Evolutionary conservation across 2,113 vertebrate species (phyloP).

Genomic region (Hepsetus odoe): DNA sequence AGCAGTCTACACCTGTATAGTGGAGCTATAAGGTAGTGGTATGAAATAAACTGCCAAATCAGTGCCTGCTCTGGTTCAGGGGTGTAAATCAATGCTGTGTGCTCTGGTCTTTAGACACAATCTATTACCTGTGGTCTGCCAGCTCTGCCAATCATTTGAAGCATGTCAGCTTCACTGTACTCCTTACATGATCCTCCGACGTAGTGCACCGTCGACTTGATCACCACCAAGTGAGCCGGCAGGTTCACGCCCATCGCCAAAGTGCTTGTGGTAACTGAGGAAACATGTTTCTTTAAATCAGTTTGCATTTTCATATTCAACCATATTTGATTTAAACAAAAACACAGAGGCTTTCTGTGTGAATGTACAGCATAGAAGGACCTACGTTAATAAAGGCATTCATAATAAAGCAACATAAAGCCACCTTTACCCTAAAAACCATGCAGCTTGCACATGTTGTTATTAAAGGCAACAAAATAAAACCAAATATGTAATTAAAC

Average conservation of each 20-base stretch:
- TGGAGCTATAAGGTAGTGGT: too few species aligned
- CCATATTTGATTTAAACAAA: too few species aligned
- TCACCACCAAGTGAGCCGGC: slow-evolving; percentile 94
- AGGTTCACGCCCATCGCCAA: slow-evolving; percentile 97
- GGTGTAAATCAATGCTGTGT: neutral
- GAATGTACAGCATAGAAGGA: too few species aligned
- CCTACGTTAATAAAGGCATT: too few species aligned
- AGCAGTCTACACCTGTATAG: too few species aligned
- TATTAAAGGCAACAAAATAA: too few species aligned
- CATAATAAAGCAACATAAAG: too few species aligned
- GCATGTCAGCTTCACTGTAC: slow-evolving; percentile 93
- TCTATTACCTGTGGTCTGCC: slow-evolving; percentile 89
- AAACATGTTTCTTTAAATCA: slow-evolving; percentile 31
- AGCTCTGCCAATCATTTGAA: slow-evolving; percentile 98
- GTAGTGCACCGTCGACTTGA: slow-evolving; percentile 98
- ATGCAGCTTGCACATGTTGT: too few species aligned
- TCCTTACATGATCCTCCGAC: slow-evolving; percentile 90
- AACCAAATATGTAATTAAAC: too few species aligned
- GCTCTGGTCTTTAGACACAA: neutral
- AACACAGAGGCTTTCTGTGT: too few species aligned
- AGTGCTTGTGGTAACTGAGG: slow-evolving; percentile 95
- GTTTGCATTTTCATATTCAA: neutral
- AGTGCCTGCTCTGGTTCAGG: neutral
- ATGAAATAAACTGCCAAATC: too few species aligned
- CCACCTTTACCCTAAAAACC: too few species aligned